A percentile compares a stretch with the other conserved stretches of the same genome.
phyloP scores from a whole-genome alignment of 2,888 invertebrate genomes.

The Drosophila recens region DNA sequence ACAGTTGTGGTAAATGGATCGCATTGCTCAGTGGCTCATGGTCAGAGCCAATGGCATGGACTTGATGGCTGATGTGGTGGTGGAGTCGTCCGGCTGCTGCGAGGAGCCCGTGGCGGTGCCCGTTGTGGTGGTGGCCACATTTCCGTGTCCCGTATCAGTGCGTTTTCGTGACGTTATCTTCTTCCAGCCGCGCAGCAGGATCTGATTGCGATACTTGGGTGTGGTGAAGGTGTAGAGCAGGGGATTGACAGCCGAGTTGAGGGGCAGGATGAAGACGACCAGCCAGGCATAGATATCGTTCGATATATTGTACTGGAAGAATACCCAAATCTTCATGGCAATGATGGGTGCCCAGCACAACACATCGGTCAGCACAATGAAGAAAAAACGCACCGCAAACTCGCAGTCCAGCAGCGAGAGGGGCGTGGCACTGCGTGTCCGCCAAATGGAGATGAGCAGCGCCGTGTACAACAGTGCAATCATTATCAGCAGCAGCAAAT shows the following conservation, averaged over 20 bases:
- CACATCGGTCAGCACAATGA: constrained; percentile 90
- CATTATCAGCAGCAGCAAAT: constrained; percentile 87
- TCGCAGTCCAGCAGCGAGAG: constrained; percentile 87
- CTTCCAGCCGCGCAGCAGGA: constrained; percentile 85
- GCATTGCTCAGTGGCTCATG: constrained; percentile 43
- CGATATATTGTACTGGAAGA: constrained; percentile 86
- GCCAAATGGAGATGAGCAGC: constrained; percentile 88
- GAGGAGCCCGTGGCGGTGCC: constrained; percentile 83
- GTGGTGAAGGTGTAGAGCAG: constrained; percentile 89
- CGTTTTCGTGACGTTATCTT: constrained; percentile 84
- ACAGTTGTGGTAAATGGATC: constrained; percentile 8
- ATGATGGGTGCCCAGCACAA: constrained; percentile 90
- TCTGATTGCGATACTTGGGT: constrained; percentile 87
- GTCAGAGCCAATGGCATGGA: constrained; percentile 70
- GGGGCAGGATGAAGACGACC: constrained; percentile 89
- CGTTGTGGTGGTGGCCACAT: constrained; percentile 79
- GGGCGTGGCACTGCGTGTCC: constrained; percentile 87
- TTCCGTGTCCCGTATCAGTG: constrained; percentile 81
- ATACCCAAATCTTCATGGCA: constrained; percentile 88
- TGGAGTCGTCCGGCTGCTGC: constrained; percentile 81
- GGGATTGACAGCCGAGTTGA: constrained; percentile 89
- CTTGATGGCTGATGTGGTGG: constrained; percentile 45
- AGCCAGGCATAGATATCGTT: constrained; percentile 89
- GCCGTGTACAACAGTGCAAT: constrained; percentile 88
- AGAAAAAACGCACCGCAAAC: constrained; percentile 88